Base-by-base conservation (phyloP, 2,888 invertebrate genomes). In the Nomada lathburiana region DNA sequence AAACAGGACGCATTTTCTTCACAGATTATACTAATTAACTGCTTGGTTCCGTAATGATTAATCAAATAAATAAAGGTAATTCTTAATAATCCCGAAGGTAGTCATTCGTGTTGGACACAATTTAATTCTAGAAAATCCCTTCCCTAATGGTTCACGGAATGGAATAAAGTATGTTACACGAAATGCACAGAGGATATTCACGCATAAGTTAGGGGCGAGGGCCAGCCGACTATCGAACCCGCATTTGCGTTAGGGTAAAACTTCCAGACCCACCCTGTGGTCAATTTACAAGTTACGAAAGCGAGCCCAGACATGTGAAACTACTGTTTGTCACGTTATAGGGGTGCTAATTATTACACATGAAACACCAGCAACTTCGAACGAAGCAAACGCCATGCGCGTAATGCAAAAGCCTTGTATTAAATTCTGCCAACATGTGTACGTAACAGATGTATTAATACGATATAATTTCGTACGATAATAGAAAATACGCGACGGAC, bases 251-350 rank as follows among this genome's bases (percentile, higher is more conserved):
- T 64, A 29, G 74, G 65, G 75, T 79, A 42, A 69, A 79, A 76
- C 69, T 72, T 75, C 69, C 62, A 69, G 62, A 53, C 57, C 55
- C 20, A 44, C 26, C 63, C 50, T 60, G 47, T 20, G 76, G 50
- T 74, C 68, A 75, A 83, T 77, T 83, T 77, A 42, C 71, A 72
- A 79, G 68, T 67, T 72, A 55, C 83, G 36, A 72, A 57, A 50
- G 52, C 44, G 20, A 68, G 55, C 47, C 55, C 26, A 26, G 71
- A 64, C 80, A 76, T 36, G 68, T 76, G 74, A 80, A 76, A 83
- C 76, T 70, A 59, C 42, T 70, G 76, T 50, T 74, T 68, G 63
- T 52, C 75, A 57, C 47, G 73, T 59, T 69, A 76, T 20, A 42
- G 23, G 29, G 47, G 16, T 42, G 55, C 50, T 74, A 77, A 83